Conservation (phyloP, 2,888 invertebrate genomes). For the Harmothoe impar region DNA sequence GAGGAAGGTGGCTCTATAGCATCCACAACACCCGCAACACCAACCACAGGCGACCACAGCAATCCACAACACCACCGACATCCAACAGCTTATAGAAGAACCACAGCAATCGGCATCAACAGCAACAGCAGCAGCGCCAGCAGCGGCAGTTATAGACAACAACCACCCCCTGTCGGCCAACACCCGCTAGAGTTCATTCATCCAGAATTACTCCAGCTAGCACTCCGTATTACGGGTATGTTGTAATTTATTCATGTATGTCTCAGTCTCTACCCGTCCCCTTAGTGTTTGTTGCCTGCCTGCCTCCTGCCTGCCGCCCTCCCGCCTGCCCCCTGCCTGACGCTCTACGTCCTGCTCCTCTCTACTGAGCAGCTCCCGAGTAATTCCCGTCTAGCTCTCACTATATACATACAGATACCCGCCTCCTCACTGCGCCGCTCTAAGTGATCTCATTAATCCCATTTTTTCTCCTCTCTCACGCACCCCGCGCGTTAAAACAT, state of each 20-base stretch:
- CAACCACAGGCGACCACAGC: slow-evolving; percentile 22
- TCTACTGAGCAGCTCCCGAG: not conserved
- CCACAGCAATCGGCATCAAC: not conserved
- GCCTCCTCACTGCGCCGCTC: not conserved
- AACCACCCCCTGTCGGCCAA: not conserved
- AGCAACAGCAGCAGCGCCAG: not conserved
- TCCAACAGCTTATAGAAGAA: not conserved
- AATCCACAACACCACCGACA: slow-evolving; percentile 21
- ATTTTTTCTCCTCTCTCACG: not conserved
- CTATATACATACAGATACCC: slow-evolving; percentile 46
- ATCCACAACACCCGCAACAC: slow-evolving; percentile 32
- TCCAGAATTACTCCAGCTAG: slow-evolving; percentile 38
- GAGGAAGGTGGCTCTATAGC: slow-evolving; percentile 7
- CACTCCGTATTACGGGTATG: slow-evolving; percentile 52
- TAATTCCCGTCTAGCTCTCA: slow-evolving; percentile 23
- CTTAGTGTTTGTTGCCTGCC: slow-evolving; percentile 34
- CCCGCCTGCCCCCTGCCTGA: slow-evolving; percentile 12
- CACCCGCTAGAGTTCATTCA: slow-evolving; percentile 43
- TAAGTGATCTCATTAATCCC: slow-evolving; percentile 60
- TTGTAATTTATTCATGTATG: slow-evolving; percentile 62
- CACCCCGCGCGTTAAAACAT: slow-evolving; percentile 33
- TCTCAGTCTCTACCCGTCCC: slow-evolving; percentile 52
- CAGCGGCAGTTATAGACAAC: not conserved
- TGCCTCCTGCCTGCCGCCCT: not conserved
- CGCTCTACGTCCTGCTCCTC: not conserved